Evolutionary conservation across 2,797 vertebrate genomes (phyloP).

Genomic region (Mormyrops attenuatus): DNA sequence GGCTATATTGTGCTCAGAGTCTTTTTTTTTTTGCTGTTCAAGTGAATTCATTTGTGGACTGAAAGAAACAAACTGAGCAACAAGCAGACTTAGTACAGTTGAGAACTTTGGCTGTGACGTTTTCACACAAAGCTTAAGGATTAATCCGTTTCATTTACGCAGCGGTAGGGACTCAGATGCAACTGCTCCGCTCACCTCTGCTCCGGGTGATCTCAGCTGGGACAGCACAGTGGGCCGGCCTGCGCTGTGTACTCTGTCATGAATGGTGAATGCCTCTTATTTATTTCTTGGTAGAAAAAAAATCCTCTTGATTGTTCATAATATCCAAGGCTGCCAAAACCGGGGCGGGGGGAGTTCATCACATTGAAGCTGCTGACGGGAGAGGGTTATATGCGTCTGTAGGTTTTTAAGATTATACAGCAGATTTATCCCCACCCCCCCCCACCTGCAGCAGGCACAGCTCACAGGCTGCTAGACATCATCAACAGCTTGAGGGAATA

Average conservation of each 20-base stretch:
- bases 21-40: background rate
- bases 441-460: background rate
- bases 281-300: background rate
- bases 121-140: slow-evolving; percentile 12
- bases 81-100: background rate
- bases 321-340: background rate
- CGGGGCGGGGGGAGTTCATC: background rate
- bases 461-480: background rate
- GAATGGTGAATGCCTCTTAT: slow-evolving; percentile 2
- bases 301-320: background rate
- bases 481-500: background rate
- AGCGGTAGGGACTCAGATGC: background rate
- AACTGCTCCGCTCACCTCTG: background rate
- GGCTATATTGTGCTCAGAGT: background rate
- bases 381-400: background rate
- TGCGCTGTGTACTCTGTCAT: background rate
- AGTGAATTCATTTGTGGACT: background rate
- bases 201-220: background rate
- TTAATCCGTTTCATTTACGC: background rate
- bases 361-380: background rate
- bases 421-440: background rate
- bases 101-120: slow-evolving; percentile 6
- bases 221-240: background rate
- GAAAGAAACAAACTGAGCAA: background rate
- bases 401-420: background rate